Evolutionary conservation across 2,797 vertebrate species (phyloP).

Genomic region (Catostomus latipinnis): DNA sequence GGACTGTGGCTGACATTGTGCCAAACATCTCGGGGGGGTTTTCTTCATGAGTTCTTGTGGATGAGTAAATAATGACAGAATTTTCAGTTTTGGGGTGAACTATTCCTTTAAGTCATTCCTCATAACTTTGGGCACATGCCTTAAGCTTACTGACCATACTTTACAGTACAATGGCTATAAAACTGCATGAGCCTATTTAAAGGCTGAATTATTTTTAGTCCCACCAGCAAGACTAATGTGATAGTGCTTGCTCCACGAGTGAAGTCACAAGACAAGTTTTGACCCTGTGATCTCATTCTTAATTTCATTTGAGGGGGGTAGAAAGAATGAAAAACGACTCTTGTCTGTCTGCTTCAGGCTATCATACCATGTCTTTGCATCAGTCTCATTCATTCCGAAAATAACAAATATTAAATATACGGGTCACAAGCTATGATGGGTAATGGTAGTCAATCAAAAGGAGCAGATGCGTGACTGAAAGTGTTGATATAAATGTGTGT

Average conservation of each 20-base stretch:
- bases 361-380: constrained; percentile 20
- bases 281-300: constrained; percentile 22
- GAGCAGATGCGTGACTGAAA: constrained; percentile 8
- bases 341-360: not conserved
- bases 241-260: constrained; percentile 36
- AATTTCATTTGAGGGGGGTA: constrained; percentile 22
- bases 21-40: too few relatives aligned
- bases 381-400: constrained; percentile 1
- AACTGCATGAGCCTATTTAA: not conserved
- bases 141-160: not conserved
- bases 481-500: not conserved
- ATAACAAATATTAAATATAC: not conserved
- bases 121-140: too few relatives aligned
- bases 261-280: constrained; percentile 50
- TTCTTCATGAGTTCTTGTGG: too few relatives aligned
- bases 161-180: not conserved
- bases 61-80: too few relatives aligned
- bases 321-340: constrained; percentile 13
- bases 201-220: constrained; percentile 13
- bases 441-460: constrained; percentile 10
- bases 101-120: too few relatives aligned
- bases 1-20: too few relatives aligned
- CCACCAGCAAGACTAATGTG: constrained; percentile 46
- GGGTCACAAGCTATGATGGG: not conserved
- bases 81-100: too few relatives aligned